phyloP scores from a whole-genome alignment of 2,113 vertebrate species.

The Orycteropus afer region DNA sequence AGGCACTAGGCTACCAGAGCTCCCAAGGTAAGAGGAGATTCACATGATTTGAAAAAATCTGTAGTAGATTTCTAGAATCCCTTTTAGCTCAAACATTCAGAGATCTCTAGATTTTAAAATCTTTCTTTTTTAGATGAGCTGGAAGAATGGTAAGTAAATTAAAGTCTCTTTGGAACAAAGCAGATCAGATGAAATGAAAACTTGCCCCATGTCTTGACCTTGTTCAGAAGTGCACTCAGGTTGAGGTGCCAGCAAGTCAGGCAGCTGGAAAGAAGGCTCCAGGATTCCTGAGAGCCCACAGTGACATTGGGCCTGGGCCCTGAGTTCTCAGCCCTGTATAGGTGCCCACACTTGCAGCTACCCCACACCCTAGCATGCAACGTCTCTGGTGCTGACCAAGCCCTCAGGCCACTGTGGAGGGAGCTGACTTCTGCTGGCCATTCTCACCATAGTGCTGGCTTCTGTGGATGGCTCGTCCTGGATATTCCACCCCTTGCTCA shows the following conservation, averaged over 20 bases:
- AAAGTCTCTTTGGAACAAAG: not conserved
- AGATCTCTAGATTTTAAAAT: not conserved
- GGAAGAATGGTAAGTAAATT: not conserved
- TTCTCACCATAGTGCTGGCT: not conserved
- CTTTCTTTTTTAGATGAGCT: not conserved
- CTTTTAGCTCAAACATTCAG: not conserved
- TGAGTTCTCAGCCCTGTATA: not conserved
- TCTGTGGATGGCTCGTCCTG: not conserved
- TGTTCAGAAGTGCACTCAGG: not conserved
- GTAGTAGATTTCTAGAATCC: not conserved
- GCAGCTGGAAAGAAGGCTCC: not conserved
- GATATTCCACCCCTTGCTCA: too few species aligned
- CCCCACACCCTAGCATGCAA: not conserved
- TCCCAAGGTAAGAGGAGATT: not conserved
- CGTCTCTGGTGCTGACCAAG: not conserved
- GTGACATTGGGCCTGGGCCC: not conserved
- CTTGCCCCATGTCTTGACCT: not conserved
- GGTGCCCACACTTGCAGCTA: not conserved
- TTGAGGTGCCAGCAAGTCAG: not conserved
- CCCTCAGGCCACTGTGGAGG: not conserved
- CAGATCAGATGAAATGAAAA: not conserved
- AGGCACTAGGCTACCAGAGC: too few species aligned
- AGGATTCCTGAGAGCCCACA: not conserved
- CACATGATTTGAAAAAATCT: not conserved
- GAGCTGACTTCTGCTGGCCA: not conserved